Evolutionary conservation across 2,888 invertebrate genomes (phyloP).

Genomic region (Drosophila vallismaia): DNA sequence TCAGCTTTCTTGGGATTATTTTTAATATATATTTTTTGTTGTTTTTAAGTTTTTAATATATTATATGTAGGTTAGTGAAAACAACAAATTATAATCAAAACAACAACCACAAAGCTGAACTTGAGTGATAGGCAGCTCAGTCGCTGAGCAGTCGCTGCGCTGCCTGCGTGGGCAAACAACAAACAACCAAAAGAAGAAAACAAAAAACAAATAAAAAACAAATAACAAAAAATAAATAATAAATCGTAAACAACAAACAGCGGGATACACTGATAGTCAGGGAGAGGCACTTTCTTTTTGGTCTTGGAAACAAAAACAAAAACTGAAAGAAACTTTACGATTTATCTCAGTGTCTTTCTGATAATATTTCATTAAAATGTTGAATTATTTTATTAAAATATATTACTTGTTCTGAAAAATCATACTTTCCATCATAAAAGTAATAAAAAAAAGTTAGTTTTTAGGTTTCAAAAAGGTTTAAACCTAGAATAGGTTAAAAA

Average conservation of each 20-base stretch:
- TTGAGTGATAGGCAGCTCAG: neutral
- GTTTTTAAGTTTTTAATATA: neutral
- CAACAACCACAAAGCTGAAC: neutral
- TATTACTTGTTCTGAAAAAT: too few relatives aligned
- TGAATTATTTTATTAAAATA: too few relatives aligned
- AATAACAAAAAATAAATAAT: neutral
- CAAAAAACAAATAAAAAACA: neutral
- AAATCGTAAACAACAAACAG: neutral
- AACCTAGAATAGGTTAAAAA: too few relatives aligned
- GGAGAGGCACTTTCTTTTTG: neutral
- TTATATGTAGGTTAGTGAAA: constrained; percentile 2
- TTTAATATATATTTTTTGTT: neutral
- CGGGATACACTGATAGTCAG: neutral
- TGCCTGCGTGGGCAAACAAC: constrained; percentile 5
- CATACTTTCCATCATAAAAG: too few relatives aligned
- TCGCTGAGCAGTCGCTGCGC: neutral
- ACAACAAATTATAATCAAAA: neutral
- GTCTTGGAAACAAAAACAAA: too few relatives aligned
- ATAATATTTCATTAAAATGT: too few relatives aligned
- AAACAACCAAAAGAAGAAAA: neutral
- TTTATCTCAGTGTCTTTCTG: neutral
- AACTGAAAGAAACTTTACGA: too few relatives aligned
- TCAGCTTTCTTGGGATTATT: neutral
- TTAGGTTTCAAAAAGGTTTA: too few relatives aligned
- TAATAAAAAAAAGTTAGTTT: too few relatives aligned